Evolutionary conservation across 2,888 invertebrate species (phyloP).

Genomic region (Poecilobothrus nobilitatus): DNA sequence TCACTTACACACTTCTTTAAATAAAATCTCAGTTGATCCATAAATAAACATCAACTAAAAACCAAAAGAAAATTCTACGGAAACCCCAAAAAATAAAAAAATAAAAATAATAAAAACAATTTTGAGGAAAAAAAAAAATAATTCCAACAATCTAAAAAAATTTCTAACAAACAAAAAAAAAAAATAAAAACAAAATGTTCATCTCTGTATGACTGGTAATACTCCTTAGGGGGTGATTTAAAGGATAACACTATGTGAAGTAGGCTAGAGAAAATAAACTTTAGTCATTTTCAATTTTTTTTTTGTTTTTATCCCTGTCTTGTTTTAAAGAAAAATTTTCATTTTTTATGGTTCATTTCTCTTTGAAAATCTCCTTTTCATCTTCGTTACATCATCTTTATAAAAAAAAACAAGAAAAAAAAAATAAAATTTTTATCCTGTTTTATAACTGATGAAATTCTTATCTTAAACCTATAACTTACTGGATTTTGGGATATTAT

Average conservation of each 20-base stretch:
- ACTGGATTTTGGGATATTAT: not conserved
- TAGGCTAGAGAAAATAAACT: constrained; percentile 5
- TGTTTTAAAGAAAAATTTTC: no score
- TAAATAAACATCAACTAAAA: not conserved
- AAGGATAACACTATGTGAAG: constrained; percentile 9
- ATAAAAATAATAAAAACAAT: not conserved
- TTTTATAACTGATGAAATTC: not conserved
- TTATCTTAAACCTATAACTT: not conserved
- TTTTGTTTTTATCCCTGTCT: no score
- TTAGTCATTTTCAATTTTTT: not conserved
- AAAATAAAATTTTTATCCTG: not conserved
- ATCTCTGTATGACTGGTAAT: not conserved
- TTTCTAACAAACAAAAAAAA: not conserved
- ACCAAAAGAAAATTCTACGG: not conserved
- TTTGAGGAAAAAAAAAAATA: not conserved
- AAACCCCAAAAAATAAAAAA: not conserved
- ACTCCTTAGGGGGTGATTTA: constrained; percentile 10
- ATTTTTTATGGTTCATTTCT: no score
- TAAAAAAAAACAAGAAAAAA: no score
- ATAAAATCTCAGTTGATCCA: constrained; percentile 11
- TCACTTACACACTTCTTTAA: constrained; percentile 9
- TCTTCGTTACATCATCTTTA: not conserved
- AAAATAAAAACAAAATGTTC: not conserved
- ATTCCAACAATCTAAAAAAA: not conserved
- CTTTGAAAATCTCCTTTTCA: not conserved